A percentile compares a stretch with the other conserved stretches of the same genome.
These are phyloP conservation scores for Melospiza georgiana DNA, from an alignment of 2,113 vertebrate genomes.

Conservation along the genomic window DNA sequence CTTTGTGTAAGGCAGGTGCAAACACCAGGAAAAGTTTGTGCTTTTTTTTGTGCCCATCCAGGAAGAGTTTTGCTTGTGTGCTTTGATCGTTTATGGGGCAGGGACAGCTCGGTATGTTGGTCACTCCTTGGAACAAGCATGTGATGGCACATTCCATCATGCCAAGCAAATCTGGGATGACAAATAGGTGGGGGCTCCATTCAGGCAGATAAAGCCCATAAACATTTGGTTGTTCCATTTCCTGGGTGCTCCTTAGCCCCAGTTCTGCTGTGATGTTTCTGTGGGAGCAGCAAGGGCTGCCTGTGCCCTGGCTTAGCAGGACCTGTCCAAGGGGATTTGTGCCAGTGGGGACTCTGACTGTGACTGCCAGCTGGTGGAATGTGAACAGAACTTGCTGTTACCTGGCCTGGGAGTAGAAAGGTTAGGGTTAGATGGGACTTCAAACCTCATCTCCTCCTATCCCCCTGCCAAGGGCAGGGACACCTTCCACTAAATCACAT, in stretches of 20 bases:
- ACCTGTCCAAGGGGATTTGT: neutral
- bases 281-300: neutral
- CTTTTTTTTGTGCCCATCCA: neutral
- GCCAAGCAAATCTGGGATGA: neutral
- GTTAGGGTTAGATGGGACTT: neutral
- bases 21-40: neutral
- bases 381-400: neutral
- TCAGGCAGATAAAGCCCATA: neutral
- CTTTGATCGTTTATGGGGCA: neutral
- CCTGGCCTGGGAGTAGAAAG: neutral
- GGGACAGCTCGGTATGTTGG: neutral
- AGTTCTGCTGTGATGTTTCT: neutral
- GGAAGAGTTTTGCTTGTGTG: neutral
- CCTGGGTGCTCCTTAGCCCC: neutral
- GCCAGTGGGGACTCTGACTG: neutral
- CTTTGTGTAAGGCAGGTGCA: neutral
- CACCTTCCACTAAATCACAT: neutral
- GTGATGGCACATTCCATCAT: neutral
- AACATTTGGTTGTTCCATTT: neutral
- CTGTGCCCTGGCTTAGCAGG: neutral
- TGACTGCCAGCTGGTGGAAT: neutral
- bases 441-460: neutral
- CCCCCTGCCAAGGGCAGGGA: neutral
- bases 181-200: neutral
- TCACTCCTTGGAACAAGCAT: neutral